Evolutionary conservation across 1,140 invertebrate species (phyloP).

Genomic region (Condylostylus longicornis): DNA sequence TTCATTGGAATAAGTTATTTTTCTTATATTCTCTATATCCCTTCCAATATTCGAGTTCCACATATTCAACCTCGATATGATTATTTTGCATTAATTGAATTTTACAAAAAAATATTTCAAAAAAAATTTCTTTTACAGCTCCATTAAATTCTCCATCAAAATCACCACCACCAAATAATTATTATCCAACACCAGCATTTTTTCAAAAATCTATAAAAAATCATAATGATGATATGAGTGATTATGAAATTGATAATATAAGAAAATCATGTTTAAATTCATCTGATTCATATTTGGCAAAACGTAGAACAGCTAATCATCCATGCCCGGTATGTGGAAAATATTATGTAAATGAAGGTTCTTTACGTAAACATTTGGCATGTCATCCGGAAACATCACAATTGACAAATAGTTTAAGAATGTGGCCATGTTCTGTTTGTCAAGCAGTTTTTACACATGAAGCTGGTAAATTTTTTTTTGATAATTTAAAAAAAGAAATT

Average conservation of each 20-base stretch:
- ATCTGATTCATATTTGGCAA: slow-evolving; percentile 66
- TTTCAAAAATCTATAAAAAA: not conserved
- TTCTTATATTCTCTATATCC: too few species aligned
- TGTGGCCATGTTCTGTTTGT: slow-evolving; percentile 89
- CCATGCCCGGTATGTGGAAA: slow-evolving; percentile 88
- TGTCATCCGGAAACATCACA: slow-evolving; percentile 83
- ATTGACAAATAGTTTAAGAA: slow-evolving; percentile 67
- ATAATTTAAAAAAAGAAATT: too few species aligned
- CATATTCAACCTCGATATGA: too few species aligned
- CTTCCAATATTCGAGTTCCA: too few species aligned
- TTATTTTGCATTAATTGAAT: too few species aligned
- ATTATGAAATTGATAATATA: not conserved
- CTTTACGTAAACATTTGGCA: slow-evolving; percentile 76
- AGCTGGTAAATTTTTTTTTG: slow-evolving; percentile 68
- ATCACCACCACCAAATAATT: not conserved
- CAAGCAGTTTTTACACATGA: slow-evolving; percentile 88
- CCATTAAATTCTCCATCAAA: too few species aligned
- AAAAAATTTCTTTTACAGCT: too few species aligned
- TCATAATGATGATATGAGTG: too few species aligned
- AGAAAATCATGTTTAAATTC: slow-evolving; percentile 11
- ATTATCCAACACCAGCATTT: too few species aligned
- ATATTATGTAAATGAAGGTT: slow-evolving; percentile 89
- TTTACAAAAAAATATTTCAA: too few species aligned
- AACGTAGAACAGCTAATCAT: slow-evolving; percentile 80
- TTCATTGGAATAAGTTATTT: too few species aligned